A percentile compares a stretch with the other conserved stretches of the same genome.
phyloP scores from a whole-genome alignment of 92 coral and sea anemone genomes.

The Epizoanthus stellaris region DNA sequence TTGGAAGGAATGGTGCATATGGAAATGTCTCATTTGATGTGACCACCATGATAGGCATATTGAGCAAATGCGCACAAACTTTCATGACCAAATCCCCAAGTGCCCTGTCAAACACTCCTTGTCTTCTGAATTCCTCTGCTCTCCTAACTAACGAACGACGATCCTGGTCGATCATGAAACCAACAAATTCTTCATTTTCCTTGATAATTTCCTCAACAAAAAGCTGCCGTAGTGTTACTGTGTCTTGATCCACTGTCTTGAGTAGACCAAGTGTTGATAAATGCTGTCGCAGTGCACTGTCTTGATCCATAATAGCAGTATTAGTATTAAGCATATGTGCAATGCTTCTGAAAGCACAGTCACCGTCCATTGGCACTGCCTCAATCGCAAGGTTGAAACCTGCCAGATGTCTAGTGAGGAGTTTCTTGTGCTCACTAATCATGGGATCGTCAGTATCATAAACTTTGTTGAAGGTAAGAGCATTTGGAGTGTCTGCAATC shows the following conservation, averaged over 20 bases:
- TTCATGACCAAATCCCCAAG: slow-evolving; percentile 53
- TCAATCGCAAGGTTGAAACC: slow-evolving; percentile 26
- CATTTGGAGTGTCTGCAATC: neutral
- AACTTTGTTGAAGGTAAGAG: slow-evolving; percentile 2
- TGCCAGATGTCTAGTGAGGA: slow-evolving; percentile 3
- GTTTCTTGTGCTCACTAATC: neutral
- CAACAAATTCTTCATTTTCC: neutral
- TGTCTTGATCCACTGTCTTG: slow-evolving; percentile 19
- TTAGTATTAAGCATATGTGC: neutral
- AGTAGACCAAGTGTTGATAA: neutral
- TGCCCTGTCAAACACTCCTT: slow-evolving; percentile 45
- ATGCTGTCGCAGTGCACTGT: neutral
- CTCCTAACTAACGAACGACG: neutral
- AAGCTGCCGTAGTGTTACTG: slow-evolving; percentile 4
- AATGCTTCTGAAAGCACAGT: slow-evolving; percentile 38
- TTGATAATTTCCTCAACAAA: slow-evolving; percentile 17
- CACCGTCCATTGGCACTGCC: slow-evolving; percentile 25
- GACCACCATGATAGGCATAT: slow-evolving; percentile 54
- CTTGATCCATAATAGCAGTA: neutral
- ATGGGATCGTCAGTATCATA: neutral
- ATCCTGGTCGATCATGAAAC: slow-evolving; percentile 8
- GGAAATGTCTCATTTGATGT: slow-evolving; percentile 53
- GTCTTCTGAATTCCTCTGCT: slow-evolving; percentile 34
- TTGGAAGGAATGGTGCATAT: slow-evolving; percentile 28
- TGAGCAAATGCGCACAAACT: slow-evolving; percentile 29